Evolutionary conservation across 2,888 invertebrate species (phyloP).

Genomic region (Meandrusa payeni): DNA sequence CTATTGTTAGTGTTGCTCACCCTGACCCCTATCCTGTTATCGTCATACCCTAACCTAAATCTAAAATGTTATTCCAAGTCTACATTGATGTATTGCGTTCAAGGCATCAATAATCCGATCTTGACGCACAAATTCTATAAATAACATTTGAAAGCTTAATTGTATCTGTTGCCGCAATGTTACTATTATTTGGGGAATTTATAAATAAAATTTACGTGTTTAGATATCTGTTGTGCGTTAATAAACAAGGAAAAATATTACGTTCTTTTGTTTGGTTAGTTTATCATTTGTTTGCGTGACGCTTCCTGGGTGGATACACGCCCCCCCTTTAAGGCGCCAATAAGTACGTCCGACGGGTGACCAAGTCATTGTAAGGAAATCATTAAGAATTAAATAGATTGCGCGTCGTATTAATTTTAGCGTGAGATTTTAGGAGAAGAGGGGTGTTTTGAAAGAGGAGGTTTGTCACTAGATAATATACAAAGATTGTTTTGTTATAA

Average conservation of each 20-base stretch:
- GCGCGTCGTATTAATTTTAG: too few species aligned
- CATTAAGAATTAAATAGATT: too few species aligned
- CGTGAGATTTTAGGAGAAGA: too few species aligned
- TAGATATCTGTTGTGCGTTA: slow-evolving; percentile 11
- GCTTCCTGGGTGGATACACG: slow-evolving; percentile 11
- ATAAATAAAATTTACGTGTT: not conserved
- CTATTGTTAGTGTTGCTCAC: not conserved
- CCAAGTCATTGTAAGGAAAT: too few species aligned
- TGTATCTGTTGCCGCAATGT: not conserved
- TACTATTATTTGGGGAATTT: not conserved
- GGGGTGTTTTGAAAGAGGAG: too few species aligned
- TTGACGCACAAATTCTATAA: slow-evolving; percentile 5
- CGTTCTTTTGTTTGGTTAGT: slow-evolving; percentile 2
- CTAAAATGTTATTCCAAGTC: slow-evolving; percentile 18
- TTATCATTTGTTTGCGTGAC: slow-evolving; percentile 16
- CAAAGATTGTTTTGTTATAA: too few species aligned
- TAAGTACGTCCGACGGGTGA: too few species aligned
- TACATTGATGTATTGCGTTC: slow-evolving; percentile 28
- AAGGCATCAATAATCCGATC: slow-evolving; percentile 19
- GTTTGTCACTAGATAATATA: too few species aligned
- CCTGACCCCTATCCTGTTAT: not conserved
- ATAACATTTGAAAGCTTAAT: slow-evolving; percentile 6
- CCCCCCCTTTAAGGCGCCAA: slow-evolving; percentile 2
- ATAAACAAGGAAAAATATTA: slow-evolving; percentile 20
- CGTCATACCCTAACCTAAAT: slow-evolving; percentile 23